A percentile compares a stretch with the other conserved stretches of the same genome.
Evolutionary conservation across 2,888 invertebrate genomes (phyloP).

Genomic region (Hecatera dysodea): DNA sequence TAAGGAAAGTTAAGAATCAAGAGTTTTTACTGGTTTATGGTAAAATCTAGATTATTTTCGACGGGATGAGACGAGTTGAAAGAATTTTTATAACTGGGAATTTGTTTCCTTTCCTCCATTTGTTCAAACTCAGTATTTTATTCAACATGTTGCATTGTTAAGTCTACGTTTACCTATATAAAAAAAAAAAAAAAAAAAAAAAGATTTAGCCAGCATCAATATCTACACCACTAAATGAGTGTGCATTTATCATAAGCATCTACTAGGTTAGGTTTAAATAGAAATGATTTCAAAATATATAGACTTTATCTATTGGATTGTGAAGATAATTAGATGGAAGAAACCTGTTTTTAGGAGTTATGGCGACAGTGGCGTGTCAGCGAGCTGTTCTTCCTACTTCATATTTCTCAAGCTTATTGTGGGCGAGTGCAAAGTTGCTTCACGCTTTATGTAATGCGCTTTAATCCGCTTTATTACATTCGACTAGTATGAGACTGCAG

Average conservation of each 20-base stretch:
- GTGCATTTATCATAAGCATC: not conserved
- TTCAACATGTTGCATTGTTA: too few relatives aligned
- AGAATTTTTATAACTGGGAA: not conserved
- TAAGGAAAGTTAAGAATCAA: constrained; percentile 11
- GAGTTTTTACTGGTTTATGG: not conserved
- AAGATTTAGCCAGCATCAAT: too few relatives aligned
- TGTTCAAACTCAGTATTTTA: not conserved
- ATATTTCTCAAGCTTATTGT: constrained; percentile 54
- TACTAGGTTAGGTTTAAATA: constrained; percentile 3
- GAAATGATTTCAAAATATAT: not conserved
- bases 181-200: too few relatives aligned
- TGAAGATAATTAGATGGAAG: constrained; percentile 66
- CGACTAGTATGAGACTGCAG: not conserved
- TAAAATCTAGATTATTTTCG: not conserved
- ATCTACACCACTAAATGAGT: not conserved
- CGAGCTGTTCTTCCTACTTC: constrained; percentile 66
- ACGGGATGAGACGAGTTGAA: not conserved
- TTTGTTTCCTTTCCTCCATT: not conserved
- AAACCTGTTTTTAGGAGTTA: constrained; percentile 68
- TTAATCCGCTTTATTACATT: constrained; percentile 15
- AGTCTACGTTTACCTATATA: too few relatives aligned
- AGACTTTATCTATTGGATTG: constrained; percentile 7
- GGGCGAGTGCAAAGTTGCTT: constrained; percentile 48
- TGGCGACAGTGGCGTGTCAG: constrained; percentile 71
- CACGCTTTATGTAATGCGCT: constrained; percentile 26